Evolutionary conservation across 2,888 invertebrate species (phyloP).

Genomic region (Lagria hirta): DNA sequence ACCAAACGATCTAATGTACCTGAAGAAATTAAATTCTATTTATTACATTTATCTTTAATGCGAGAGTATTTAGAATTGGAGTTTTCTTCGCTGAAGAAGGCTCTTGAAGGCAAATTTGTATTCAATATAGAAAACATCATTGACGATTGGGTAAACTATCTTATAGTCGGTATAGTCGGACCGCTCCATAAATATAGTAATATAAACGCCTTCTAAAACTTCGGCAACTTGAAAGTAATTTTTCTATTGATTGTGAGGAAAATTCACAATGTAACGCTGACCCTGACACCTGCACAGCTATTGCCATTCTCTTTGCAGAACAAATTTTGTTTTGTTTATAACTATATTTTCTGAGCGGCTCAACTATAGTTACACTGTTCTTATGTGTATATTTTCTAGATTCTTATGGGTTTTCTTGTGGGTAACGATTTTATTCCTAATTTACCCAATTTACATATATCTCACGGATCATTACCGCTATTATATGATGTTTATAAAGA

Average conservation of each 20-base stretch:
- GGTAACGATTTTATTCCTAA: slow-evolving; percentile 99
- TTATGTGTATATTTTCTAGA: slow-evolving; percentile 44
- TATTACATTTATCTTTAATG: slow-evolving; percentile 88
- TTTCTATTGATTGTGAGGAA: too few relatives aligned
- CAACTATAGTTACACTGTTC: slow-evolving; percentile 1
- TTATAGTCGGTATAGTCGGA: too few relatives aligned
- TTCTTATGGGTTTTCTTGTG: slow-evolving; percentile 94
- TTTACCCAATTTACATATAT: slow-evolving; percentile 92
- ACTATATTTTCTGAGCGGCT: neutral
- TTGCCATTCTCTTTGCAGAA: too few relatives aligned
- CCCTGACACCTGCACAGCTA: too few relatives aligned
- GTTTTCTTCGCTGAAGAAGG: slow-evolving; percentile 70
- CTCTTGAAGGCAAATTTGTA: slow-evolving; percentile 62
- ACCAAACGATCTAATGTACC: slow-evolving; percentile 71
- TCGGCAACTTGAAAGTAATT: too few relatives aligned
- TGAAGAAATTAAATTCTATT: slow-evolving; percentile 89
- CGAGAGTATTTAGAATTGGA: slow-evolving; percentile 92
- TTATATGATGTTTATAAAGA: slow-evolving; percentile 87
- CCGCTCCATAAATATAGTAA: too few relatives aligned
- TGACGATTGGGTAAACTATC: slow-evolving; percentile 86
- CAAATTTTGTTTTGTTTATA: too few relatives aligned
- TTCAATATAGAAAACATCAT: slow-evolving; percentile 89
- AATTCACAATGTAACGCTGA: too few relatives aligned
- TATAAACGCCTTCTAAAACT: too few relatives aligned
- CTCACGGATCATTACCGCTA: slow-evolving; percentile 82